Percentiles rank a stretch among this genome's conserved stretches.
These are phyloP conservation scores for Sarcophaga subvicina DNA, from an alignment of 2,888 invertebrate genomes.

Conservation along the genomic window DNA sequence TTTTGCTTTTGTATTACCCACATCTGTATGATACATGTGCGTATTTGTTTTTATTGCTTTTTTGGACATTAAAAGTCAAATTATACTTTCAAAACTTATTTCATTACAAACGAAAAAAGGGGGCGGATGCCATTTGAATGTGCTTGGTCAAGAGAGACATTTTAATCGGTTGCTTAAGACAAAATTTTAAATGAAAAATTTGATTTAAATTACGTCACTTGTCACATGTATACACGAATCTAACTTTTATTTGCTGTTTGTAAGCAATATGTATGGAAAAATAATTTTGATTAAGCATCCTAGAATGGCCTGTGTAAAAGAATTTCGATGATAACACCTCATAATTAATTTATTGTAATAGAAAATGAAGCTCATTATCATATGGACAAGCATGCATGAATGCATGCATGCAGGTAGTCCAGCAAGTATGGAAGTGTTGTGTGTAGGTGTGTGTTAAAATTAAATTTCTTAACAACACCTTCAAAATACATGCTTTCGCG, in stretches of 20 bases:
- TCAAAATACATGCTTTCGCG: slow-evolving; percentile 33
- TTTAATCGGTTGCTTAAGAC: too few species aligned
- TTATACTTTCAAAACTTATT: slow-evolving; percentile 42
- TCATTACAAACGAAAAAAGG: slow-evolving; percentile 13
- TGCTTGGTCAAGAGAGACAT: neutral
- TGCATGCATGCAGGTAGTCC: neutral
- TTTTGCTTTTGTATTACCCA: neutral
- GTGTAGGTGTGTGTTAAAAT: slow-evolving; percentile 76
- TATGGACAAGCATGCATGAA: slow-evolving; percentile 1
- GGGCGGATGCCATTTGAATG: slow-evolving; percentile 14
- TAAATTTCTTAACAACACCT: slow-evolving; percentile 78
- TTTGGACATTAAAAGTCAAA: slow-evolving; percentile 58
- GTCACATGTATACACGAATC: too few species aligned
- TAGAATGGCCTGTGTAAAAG: slow-evolving; percentile 3
- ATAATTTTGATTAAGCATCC: slow-evolving; percentile 28
- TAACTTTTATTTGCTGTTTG: neutral
- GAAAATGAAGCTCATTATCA: slow-evolving; percentile 58
- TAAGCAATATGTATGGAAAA: neutral
- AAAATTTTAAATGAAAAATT: too few species aligned
- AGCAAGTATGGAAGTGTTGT: neutral
- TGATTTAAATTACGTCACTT: too few species aligned
- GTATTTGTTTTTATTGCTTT: slow-evolving; percentile 30
- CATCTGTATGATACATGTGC: neutral
- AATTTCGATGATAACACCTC: slow-evolving; percentile 35
- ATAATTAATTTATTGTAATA: slow-evolving; percentile 16